phyloP scores from a whole-genome alignment of 2,113 vertebrate species.

The Isurus oxyrinchus region DNA sequence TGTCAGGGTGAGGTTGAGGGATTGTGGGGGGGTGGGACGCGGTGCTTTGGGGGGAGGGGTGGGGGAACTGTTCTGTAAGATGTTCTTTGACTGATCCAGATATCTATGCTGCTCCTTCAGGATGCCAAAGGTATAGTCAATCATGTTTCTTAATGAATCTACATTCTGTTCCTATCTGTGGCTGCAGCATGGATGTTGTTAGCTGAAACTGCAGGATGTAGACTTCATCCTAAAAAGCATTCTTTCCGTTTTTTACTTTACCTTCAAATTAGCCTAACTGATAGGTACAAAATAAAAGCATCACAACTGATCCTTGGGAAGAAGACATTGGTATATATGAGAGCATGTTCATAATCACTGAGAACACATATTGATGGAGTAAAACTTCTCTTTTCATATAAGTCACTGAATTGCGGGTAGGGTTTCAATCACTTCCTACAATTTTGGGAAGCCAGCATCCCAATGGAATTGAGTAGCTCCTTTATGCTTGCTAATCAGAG shows the following conservation, averaged over 20 bases:
- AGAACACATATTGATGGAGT: neutral
- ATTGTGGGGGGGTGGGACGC: too few species aligned
- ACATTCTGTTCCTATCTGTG: too few species aligned
- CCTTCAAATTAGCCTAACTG: neutral
- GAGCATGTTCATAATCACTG: neutral
- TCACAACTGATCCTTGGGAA: neutral
- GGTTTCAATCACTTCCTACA: neutral
- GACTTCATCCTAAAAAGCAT: neutral
- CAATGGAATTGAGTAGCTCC: neutral
- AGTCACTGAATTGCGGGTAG: neutral
- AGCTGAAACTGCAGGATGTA: neutral
- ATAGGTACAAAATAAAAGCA: neutral
- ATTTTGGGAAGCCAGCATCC: neutral
- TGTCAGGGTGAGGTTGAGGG: too few species aligned
- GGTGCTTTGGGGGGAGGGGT: too few species aligned
- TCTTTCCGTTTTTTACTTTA: neutral
- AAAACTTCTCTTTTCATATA: neutral
- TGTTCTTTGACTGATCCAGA: too few species aligned
- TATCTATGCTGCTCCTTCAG: neutral
- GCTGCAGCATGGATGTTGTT: too few species aligned
- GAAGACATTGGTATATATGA: neutral
- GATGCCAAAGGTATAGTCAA: neutral
- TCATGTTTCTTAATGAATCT: too few species aligned
- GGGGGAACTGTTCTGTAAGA: too few species aligned
- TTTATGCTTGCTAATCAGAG: neutral